Percentiles rank a stretch among this genome's conserved stretches.
Evolutionary conservation across 1,140 invertebrate genomes (phyloP).

Genomic region (Anthonomus grandis): DNA sequence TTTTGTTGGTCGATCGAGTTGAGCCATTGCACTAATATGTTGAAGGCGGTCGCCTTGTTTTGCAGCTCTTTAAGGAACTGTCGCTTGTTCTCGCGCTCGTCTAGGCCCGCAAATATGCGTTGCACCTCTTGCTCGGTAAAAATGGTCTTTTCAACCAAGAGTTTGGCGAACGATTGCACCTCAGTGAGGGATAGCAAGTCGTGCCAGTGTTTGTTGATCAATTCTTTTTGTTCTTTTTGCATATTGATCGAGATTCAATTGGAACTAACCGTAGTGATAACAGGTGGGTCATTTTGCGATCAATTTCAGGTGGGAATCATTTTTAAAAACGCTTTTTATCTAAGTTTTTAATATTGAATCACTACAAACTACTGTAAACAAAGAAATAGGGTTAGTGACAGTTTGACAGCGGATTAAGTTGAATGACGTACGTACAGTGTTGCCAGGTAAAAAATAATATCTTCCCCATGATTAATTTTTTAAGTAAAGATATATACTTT

Average conservation of each 20-base stretch:
- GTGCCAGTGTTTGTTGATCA: conserved; percentile 15
- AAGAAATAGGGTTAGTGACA: conserved; percentile 1
- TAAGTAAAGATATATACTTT: too few relatives aligned
- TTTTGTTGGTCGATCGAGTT: conserved; percentile 11
- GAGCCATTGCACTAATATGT: conserved; percentile 17
- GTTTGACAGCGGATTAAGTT: too few relatives aligned
- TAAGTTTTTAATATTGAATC: neutral
- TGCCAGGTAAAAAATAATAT: too few relatives aligned
- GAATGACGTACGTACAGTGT: too few relatives aligned
- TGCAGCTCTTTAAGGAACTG: conserved; percentile 20
- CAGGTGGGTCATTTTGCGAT: neutral
- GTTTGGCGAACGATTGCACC: conserved; percentile 11
- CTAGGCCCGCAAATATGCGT: conserved; percentile 19
- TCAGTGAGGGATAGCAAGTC: conserved; percentile 19
- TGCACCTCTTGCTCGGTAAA: conserved; percentile 21
- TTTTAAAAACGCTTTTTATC: neutral
- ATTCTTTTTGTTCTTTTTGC: conserved; percentile 16
- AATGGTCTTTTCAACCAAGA: conserved; percentile 13
- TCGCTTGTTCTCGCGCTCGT: conserved; percentile 25
- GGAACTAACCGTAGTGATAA: neutral
- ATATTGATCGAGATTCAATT: conserved; percentile 4
- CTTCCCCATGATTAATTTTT: too few relatives aligned
- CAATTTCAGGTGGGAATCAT: neutral
- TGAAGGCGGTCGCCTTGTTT: conserved; percentile 19
- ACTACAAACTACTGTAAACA: neutral